These are phyloP conservation scores for Linepithema humile DNA, from an alignment of 1,140 invertebrate species.

Conservation along the genomic window DNA sequence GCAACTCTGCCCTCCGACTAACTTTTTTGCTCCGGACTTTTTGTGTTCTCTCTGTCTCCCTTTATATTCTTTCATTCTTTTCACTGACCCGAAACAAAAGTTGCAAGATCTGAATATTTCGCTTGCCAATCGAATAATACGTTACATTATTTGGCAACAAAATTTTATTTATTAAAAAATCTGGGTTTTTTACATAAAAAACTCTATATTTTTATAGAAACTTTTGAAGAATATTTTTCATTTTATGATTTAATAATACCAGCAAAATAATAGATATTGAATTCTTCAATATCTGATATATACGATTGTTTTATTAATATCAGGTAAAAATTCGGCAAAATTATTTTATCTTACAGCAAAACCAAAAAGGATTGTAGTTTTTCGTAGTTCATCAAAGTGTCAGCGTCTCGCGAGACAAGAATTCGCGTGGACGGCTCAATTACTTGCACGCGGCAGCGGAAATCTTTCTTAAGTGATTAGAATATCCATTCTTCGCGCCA, in stretches of 20 bases:
- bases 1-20: not conserved
- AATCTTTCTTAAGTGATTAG: slow-evolving; percentile 54
- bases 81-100: not conserved
- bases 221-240: not conserved
- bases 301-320: not conserved
- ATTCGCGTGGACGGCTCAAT: slow-evolving; percentile 28
- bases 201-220: too few relatives aligned
- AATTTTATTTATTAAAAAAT: not conserved
- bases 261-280: too few relatives aligned
- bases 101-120: not conserved
- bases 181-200: not conserved
- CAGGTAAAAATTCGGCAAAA: not conserved
- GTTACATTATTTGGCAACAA: not conserved
- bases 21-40: not conserved
- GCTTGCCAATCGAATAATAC: not conserved
- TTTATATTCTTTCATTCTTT: not conserved
- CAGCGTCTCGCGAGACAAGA: not conserved
- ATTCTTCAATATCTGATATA: not conserved
- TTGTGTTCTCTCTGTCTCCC: not conserved
- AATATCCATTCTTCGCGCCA: slow-evolving; percentile 53
- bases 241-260: not conserved
- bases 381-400: not conserved
- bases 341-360: not conserved
- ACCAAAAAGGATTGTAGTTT: not conserved
- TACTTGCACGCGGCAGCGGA: not conserved